A percentile compares a stretch with the other conserved stretches of the same genome.
phyloP scores from a whole-genome alignment of 2,888 invertebrate species.

The Pollenia griseotomentosa region DNA sequence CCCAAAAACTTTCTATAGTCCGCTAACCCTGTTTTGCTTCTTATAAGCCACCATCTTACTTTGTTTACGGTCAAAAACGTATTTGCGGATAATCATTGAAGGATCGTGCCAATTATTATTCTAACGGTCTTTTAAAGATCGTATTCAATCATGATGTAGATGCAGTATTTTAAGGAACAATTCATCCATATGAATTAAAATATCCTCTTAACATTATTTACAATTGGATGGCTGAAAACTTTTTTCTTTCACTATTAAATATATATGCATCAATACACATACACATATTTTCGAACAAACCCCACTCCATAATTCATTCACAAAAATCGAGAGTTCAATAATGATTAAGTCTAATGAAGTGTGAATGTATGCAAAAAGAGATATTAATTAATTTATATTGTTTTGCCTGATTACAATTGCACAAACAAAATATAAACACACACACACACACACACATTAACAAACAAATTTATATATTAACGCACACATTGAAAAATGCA shows the following conservation, averaged over 20 bases:
- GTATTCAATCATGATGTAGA: no score
- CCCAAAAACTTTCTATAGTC: no score
- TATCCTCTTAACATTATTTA: background rate
- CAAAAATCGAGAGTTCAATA: conserved; percentile 63
- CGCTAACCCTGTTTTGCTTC: no score
- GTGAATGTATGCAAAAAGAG: conserved; percentile 66
- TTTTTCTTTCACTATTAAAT: conserved; percentile 14
- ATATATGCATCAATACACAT: background rate
- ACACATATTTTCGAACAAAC: background rate
- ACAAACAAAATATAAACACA: conserved; percentile 36
- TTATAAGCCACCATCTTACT: no score
- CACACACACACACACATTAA: conserved; percentile 75
- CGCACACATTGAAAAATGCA: conserved; percentile 13
- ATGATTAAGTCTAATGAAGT: conserved; percentile 71
- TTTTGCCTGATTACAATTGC: conserved; percentile 67
- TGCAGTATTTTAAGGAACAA: no score
- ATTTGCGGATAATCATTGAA: no score
- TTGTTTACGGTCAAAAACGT: no score
- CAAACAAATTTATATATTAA: conserved; percentile 15
- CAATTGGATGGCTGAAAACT: background rate
- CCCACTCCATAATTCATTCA: conserved; percentile 11
- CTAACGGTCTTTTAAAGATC: no score
- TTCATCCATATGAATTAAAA: no score
- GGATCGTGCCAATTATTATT: no score
- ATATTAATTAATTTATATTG: conserved; percentile 72